phyloP scores from a whole-genome alignment of 2,113 vertebrate genomes.

The Zeus faber region DNA sequence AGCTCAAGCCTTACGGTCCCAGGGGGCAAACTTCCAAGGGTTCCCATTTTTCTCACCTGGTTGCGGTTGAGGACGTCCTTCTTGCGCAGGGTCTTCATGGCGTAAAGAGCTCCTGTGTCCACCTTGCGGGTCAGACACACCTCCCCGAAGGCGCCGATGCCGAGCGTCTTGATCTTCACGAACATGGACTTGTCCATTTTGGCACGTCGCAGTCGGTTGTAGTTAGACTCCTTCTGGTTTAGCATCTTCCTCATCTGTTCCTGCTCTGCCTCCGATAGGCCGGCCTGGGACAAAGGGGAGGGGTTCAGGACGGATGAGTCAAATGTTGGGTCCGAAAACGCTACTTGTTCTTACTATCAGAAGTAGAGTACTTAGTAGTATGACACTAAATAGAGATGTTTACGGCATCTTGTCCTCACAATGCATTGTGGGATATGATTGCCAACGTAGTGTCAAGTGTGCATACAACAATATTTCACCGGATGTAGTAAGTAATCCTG shows the following conservation, averaged over 20 bases:
- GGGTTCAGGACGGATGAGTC: no score
- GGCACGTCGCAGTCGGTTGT: constrained; percentile 93
- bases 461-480: no score
- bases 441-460: no score
- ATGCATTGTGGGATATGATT: no score
- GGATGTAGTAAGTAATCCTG: no score
- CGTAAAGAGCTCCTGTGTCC: constrained; percentile 92
- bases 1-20: not conserved
- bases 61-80: constrained; percentile 96
- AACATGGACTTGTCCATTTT: constrained; percentile 99
- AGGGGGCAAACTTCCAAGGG: no score
- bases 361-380: no score
- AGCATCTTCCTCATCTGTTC: constrained; percentile 99
- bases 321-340: no score
- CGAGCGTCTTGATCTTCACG: constrained; percentile 94
- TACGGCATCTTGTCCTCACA: no score
- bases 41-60: constrained; percentile 69
- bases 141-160: constrained; percentile 95
- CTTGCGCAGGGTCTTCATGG: constrained; percentile 97
- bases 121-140: constrained; percentile 97
- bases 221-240: constrained; percentile 98
- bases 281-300: constrained; percentile 74
- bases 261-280: constrained; percentile 92
- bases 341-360: no score
- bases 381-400: no score